These are phyloP conservation scores for Ataeniobius toweri DNA, from an alignment of 2,797 vertebrate genomes.

Conservation along the genomic window DNA sequence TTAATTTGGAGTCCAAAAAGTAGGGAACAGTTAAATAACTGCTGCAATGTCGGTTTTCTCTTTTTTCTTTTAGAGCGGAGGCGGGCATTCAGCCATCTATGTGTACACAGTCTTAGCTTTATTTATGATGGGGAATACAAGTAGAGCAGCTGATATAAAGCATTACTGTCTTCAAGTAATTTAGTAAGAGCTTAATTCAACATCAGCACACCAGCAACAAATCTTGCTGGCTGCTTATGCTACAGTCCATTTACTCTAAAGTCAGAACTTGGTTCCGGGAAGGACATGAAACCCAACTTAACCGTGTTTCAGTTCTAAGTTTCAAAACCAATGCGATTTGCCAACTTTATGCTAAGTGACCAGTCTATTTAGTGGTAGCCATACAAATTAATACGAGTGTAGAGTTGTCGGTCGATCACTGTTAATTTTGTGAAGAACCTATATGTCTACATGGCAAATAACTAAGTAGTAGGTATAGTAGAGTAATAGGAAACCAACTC, in stretches of 20 bases:
- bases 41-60: constrained; percentile 33
- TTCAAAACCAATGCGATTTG: background rate
- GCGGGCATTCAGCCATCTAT: constrained; percentile 25
- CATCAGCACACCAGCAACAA: background rate
- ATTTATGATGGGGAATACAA: constrained; percentile 40
- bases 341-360: background rate
- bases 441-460: background rate
- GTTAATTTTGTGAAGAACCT: background rate
- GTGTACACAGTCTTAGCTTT: constrained; percentile 29
- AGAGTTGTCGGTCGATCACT: background rate
- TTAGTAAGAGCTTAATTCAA: background rate
- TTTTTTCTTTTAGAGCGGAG: constrained; percentile 25
- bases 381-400: background rate
- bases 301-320: background rate
- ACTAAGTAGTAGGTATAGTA: background rate
- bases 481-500: background rate
- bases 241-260: background rate
- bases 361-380: background rate
- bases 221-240: background rate
- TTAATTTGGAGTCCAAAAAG: constrained; percentile 13
- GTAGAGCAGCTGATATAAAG: constrained; percentile 15
- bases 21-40: constrained; percentile 23
- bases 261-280: background rate
- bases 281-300: background rate
- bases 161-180: constrained; percentile 25